Conservation (phyloP, 2,888 invertebrate species). For the Kuschelorhynchus macadamiae region DNA sequence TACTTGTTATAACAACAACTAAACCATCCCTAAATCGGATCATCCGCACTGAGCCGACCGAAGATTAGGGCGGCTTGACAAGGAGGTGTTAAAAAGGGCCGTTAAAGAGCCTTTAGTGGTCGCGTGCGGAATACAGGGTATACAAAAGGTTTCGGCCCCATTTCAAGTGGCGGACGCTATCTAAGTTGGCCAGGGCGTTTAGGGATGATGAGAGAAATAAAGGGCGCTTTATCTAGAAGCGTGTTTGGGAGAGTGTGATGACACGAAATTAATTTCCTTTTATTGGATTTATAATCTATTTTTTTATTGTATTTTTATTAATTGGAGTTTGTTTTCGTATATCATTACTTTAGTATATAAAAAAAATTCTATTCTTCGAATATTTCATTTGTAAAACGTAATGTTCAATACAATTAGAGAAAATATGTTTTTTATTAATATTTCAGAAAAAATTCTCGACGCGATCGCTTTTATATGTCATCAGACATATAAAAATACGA, state of each 20-base stretch:
- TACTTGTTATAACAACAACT: conserved; percentile 20
- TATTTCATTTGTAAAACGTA: too few species aligned
- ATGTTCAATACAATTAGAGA: too few species aligned
- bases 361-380: too few species aligned
- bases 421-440: too few species aligned
- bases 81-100: conserved; percentile 29
- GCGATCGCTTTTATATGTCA: too few species aligned
- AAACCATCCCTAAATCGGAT: conserved; percentile 30
- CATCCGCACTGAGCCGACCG: conserved; percentile 16
- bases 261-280: not conserved
- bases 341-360: too few species aligned
- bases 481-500: too few species aligned
- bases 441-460: too few species aligned
- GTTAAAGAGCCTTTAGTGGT: conserved; percentile 28
- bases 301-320: too few species aligned
- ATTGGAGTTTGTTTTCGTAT: too few species aligned
- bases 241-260: not conserved
- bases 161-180: conserved; percentile 17
- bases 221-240: not conserved
- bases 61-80: conserved; percentile 23
- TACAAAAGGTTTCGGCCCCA: conserved; percentile 21
- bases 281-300: too few species aligned
- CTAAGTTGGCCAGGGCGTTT: conserved; percentile 26
- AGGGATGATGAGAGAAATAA: conserved; percentile 16
- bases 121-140: conserved; percentile 30